Percentiles rank a stretch among this genome's conserved stretches.
These are phyloP conservation scores for Alauda arvensis DNA, from an alignment of 2,797 vertebrate genomes.

Conservation along the genomic window DNA sequence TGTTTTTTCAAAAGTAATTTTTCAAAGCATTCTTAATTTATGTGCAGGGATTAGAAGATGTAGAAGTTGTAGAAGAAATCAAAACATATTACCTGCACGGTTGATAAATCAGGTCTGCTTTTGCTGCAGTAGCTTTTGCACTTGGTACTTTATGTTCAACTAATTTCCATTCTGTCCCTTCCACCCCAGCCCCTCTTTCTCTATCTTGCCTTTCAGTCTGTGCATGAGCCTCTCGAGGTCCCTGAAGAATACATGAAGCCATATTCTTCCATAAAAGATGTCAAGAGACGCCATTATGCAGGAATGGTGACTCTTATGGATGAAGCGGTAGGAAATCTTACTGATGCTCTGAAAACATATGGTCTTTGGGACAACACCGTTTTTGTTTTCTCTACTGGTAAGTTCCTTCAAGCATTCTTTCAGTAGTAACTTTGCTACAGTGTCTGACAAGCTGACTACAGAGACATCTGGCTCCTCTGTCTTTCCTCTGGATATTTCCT, in stretches of 20 bases:
- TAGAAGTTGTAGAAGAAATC: background rate
- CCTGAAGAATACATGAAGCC: slow-evolving; percentile 81
- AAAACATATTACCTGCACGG: background rate
- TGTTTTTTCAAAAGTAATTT: background rate
- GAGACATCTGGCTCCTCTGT: background rate
- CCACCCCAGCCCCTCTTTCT: slow-evolving; percentile 89
- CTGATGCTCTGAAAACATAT: slow-evolving; percentile 70
- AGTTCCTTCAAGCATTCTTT: slow-evolving; percentile 39
- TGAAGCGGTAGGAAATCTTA: slow-evolving; percentile 93
- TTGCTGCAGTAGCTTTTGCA: background rate
- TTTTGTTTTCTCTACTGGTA: slow-evolving; percentile 93
- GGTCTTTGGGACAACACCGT: slow-evolving; percentile 91
- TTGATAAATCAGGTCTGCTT: background rate
- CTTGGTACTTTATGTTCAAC: background rate
- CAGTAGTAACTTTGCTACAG: background rate
- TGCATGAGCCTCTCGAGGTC: slow-evolving; percentile 88
- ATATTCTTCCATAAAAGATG: slow-evolving; percentile 83
- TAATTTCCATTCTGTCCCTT: background rate
- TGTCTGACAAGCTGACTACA: background rate
- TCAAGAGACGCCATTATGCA: slow-evolving; percentile 78
- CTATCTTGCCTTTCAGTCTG: slow-evolving; percentile 89
- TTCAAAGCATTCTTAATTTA: background rate
- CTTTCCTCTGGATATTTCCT: slow-evolving; percentile 6
- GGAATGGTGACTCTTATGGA: slow-evolving; percentile 95
- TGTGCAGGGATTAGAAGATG: background rate